Conservation (phyloP, 2,888 invertebrate species). For the Cheilosia pagana region DNA sequence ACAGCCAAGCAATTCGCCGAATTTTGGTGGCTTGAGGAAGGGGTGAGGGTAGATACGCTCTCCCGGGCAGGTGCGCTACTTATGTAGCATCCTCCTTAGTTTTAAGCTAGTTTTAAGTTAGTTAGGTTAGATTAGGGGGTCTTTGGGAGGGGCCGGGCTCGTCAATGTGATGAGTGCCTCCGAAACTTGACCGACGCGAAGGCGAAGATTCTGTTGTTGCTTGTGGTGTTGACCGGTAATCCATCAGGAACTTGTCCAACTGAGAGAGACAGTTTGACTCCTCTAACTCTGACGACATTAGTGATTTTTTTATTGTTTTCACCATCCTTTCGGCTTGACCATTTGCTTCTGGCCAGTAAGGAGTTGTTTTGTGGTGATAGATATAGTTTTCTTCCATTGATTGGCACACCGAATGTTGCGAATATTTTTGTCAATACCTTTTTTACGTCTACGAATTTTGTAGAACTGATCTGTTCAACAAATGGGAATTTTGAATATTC, state of each 20-base stretch:
- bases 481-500: not conserved
- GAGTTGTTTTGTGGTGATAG: not conserved
- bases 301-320: slow-evolving; percentile 11
- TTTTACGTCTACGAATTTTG: not conserved
- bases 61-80: no score
- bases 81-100: no score
- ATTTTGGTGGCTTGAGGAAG: no score
- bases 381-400: not conserved
- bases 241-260: not conserved
- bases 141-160: no score
- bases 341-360: slow-evolving; percentile 23
- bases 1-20: no score
- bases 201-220: slow-evolving; percentile 3
- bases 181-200: no score
- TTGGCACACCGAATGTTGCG: not conserved
- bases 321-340: slow-evolving; percentile 27
- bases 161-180: no score
- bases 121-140: no score
- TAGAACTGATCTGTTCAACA: not conserved
- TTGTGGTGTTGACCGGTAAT: slow-evolving; percentile 17
- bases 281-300: not conserved
- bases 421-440: not conserved
- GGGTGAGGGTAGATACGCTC: no score
- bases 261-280: not conserved
- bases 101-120: no score